Base-by-base conservation (phyloP, 2,888 invertebrate genomes). In the Gortyna flavago region DNA sequence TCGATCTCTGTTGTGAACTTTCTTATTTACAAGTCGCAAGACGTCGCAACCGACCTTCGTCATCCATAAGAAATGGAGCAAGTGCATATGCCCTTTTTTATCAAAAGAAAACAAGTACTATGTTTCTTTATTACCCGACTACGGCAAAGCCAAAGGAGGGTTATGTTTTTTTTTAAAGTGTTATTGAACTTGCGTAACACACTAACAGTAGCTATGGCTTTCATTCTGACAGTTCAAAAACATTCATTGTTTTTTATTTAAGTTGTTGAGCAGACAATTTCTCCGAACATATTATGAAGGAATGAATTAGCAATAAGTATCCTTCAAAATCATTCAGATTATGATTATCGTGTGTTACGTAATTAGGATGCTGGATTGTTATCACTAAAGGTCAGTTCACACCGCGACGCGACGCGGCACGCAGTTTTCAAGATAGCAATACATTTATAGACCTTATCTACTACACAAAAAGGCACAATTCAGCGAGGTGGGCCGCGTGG, bases 1-100 rank as follows among this genome's bases (percentile, higher is more conserved):
- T 41, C 21, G 35, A 44, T 64, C 41, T 44, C 64, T 35, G 18
- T 29, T 9, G 32, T 32, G 41, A 68, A 78, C 48, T 41, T 77
- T 77, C 32, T 59, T 44, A 38, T 35, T 51, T 41, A 16, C 29
- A 51, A 61, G 6, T n/a, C 35, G 25, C 41, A 48, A 32, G 32
- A 54, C 21, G 62, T 54, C 9, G 9, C 64, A 41, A 32, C 54
- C 75, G 51, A 32, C n/a, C 29, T 66, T 16, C 16, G 32, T 48
- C 18, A 57, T 44, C 29, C 21, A n/a, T 75, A 25, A 44, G 16
- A 48, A 25, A 67, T 21, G 4, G 11, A 76, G 35, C 59, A 44
- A n/a, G 3, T 25, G 16, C 11, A 41, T 35, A 13, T 7, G n/a
- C 11, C 18, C 3, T 44, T 57, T 25, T 48, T 18, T 4, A 57